Percentiles rank a stretch among this genome's conserved stretches.
phyloP scores from a whole-genome alignment of 2,797 vertebrate species.

The Rhabdophis nuchalis region DNA sequence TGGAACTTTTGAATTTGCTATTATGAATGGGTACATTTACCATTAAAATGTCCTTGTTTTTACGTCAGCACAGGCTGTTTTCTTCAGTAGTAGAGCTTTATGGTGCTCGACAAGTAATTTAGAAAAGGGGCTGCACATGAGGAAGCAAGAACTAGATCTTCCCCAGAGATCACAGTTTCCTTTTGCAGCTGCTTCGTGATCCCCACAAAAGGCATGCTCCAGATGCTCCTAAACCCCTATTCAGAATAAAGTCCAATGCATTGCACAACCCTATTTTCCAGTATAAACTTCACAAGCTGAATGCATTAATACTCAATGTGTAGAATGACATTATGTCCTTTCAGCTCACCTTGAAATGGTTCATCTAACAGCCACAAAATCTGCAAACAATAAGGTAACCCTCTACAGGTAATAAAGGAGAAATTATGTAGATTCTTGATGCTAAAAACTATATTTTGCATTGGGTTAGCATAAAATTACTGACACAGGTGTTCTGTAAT shows the following conservation, averaged over 20 bases:
- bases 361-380: neutral
- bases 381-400: slow-evolving; percentile 8
- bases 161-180: neutral
- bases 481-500: slow-evolving; percentile 41
- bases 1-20: neutral
- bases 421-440: slow-evolving; percentile 3
- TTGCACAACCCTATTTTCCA: neutral
- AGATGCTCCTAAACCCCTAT: neutral
- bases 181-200: neutral
- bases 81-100: neutral
- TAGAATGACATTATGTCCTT: neutral
- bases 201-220: neutral
- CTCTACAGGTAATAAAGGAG: slow-evolving; percentile 27
- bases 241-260: neutral
- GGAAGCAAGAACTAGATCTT: neutral
- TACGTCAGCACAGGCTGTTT: neutral
- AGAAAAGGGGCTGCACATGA: neutral
- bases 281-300: neutral
- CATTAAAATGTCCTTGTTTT: neutral
- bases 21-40: neutral
- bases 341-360: neutral
- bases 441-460: slow-evolving; percentile 28
- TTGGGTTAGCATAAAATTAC: slow-evolving; percentile 33
- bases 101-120: neutral
- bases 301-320: slow-evolving; percentile 3